Conservation (phyloP, 2,888 invertebrate genomes). For the Anoncus sp. region DNA sequence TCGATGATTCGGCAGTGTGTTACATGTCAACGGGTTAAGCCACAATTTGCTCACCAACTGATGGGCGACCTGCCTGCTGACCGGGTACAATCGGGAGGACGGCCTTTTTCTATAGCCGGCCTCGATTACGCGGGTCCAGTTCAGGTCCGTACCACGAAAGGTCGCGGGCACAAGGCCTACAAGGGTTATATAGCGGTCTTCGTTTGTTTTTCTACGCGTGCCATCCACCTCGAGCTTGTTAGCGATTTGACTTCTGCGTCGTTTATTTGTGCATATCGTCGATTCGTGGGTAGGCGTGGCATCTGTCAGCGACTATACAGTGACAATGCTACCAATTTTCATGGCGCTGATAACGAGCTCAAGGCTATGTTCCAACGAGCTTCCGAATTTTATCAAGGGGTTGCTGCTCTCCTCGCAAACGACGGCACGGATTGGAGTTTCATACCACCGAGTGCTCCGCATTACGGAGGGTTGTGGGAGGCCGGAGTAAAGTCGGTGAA, state of each 20-base stretch:
- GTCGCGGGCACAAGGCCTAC: not conserved
- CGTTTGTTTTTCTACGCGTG: no score
- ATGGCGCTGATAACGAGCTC: conserved; percentile 49
- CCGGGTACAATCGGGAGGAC: conserved; percentile 16
- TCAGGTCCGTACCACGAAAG: not conserved
- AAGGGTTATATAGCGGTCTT: no score
- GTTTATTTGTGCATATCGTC: no score
- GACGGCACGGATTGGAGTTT: conserved; percentile 68
- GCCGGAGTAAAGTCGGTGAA: conserved; percentile 64
- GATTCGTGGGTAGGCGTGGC: conserved; percentile 20
- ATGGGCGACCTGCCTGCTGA: conserved; percentile 6
- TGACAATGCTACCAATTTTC: conserved; percentile 53
- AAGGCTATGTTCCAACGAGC: conserved; percentile 36
- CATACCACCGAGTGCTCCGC: conserved; percentile 68
- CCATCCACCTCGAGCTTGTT: no score
- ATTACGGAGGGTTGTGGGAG: not conserved
- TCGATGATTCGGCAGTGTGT: conserved; percentile 33
- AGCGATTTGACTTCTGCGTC: no score
- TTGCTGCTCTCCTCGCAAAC: conserved; percentile 26
- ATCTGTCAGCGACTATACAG: conserved; percentile 41
- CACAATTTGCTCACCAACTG: conserved; percentile 15
- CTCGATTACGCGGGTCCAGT: conserved; percentile 6
- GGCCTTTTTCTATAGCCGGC: not conserved
- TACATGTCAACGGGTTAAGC: conserved; percentile 16
- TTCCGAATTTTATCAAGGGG: conserved; percentile 7